Percentiles rank a stretch among this genome's conserved stretches.
Conservation (phyloP, 2,113 vertebrate species). For the Morone saxatilis region DNA sequence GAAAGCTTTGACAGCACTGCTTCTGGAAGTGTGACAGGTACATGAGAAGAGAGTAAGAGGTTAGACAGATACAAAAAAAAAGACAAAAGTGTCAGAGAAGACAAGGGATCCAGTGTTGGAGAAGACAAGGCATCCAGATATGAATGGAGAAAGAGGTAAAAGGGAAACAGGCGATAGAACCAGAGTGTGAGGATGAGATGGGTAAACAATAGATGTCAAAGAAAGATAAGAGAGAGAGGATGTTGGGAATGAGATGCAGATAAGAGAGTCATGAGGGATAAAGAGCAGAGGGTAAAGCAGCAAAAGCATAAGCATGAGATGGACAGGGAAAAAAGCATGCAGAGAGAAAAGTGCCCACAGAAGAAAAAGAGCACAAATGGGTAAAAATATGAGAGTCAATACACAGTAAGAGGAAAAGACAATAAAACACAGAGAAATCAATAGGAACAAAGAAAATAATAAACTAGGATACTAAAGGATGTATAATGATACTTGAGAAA, state of each 20-base stretch:
- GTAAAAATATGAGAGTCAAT: background rate
- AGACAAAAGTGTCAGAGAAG: slow-evolving; percentile 54
- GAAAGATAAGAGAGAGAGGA: slow-evolving; percentile 23
- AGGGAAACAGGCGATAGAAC: slow-evolving; percentile 15
- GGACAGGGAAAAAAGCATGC: background rate
- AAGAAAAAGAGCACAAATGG: background rate
- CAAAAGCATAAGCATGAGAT: background rate
- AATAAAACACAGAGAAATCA: background rate
- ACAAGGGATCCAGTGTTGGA: slow-evolving; percentile 32
- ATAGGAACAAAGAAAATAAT: background rate
- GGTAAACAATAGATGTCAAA: slow-evolving; percentile 43
- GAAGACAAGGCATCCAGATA: slow-evolving; percentile 19
- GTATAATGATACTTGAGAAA: background rate
- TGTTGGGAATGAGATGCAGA: slow-evolving; percentile 43
- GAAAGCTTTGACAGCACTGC: slow-evolving; percentile 60
- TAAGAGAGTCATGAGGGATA: slow-evolving; percentile 11
- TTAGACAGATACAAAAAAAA: slow-evolving; percentile 62
- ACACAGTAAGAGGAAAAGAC: background rate
- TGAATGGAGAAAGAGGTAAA: slow-evolving; percentile 31
- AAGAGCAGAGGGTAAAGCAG: slow-evolving; percentile 8
- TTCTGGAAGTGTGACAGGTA: slow-evolving; percentile 67
- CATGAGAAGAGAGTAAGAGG: slow-evolving; percentile 64
- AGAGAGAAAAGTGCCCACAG: background rate
- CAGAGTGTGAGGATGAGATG: slow-evolving; percentile 28
- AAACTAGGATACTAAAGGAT: background rate